Conservation (phyloP, 1,140 invertebrate species). For the Hesperophylax magnus region DNA sequence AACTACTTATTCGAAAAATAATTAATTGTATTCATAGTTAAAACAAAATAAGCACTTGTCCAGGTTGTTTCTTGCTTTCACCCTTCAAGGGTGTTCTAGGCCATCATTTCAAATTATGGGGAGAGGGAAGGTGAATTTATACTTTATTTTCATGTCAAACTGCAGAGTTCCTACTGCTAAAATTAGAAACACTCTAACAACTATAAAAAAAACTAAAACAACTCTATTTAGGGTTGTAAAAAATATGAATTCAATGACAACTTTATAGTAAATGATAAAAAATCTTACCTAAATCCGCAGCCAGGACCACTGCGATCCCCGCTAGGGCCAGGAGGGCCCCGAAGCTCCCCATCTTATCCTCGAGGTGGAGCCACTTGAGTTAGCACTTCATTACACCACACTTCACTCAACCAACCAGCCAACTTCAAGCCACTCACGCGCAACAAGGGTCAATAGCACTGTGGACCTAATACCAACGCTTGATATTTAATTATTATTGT, state of each 20-base stretch:
- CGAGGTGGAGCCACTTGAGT: neutral
- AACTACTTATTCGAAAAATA: neutral
- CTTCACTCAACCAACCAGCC: neutral
- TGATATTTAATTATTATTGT: neutral
- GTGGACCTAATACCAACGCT: neutral
- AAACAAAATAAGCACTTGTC: too few relatives aligned
- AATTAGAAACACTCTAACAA: too few relatives aligned
- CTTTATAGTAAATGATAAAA: too few relatives aligned
- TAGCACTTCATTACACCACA: conserved; percentile 2
- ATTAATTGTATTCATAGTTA: neutral
- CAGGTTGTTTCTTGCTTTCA: too few relatives aligned
- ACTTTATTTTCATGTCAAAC: too few relatives aligned
- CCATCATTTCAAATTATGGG: too few relatives aligned
- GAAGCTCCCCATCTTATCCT: conserved; percentile 16
- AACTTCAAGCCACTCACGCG: neutral
- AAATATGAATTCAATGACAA: too few relatives aligned
- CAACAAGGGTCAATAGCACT: neutral
- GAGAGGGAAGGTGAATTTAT: too few relatives aligned
- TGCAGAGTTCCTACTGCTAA: too few relatives aligned
- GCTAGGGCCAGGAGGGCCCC: conserved; percentile 25
- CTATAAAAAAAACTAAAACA: too few relatives aligned
- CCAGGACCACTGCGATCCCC: neutral
- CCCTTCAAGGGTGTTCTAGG: too few relatives aligned
- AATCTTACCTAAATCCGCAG: conserved; percentile 29
- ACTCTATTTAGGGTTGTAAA: too few relatives aligned